Base-by-base conservation (phyloP, 2,888 invertebrate genomes). In the Neoscelio sp. region DNA sequence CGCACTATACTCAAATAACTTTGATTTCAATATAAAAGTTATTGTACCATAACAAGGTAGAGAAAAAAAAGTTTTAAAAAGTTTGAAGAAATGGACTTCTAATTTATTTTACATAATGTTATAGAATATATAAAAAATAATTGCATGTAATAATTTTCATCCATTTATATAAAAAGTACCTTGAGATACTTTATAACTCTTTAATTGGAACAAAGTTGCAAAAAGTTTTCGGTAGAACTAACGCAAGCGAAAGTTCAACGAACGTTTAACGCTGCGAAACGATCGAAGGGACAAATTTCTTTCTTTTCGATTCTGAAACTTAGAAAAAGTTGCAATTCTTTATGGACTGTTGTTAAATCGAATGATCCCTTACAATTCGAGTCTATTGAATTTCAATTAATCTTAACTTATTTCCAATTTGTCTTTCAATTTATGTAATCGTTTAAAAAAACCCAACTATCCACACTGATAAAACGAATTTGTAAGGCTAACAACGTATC, bases 321-420 rank as follows among this genome's bases (percentile, higher is more conserved):
- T 64, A 7, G 10, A 46, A 67, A 68, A 48, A 56, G 56, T 68
- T 68, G n/a, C 67, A 52, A 58, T 68, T 68, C 68, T 58, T 46
- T 56, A 48, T 35, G 46, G 67, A 40, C 23, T 38, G 38, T 35
- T 38, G 35, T 17, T 52, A 46, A 68, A 56, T 68, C 26, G 23
- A 67, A 56, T 46, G 35, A 67, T 56, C 54, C 10, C 18, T 46
- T 44, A 30, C 56, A 67, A 44, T 46, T 23, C 44, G 17, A 30
- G 18, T 42, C 20, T 13, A 52, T 65, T 65, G 15, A 20, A 30
- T 52, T 40, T 50, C 38, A 23, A 46, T 46, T 30, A 28, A 6
- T 42, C 10, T 5, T n/a, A 26, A 42, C 10, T 54, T 54, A 54
- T 54, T 54, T 13, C 10, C 2, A 38, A 12, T 54, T 54, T 28